Evolutionary conservation across 1,140 invertebrate genomes (phyloP), one percentile per base, ranked within the genome.

Genomic region (Teleopsis dalmanni): DNA sequence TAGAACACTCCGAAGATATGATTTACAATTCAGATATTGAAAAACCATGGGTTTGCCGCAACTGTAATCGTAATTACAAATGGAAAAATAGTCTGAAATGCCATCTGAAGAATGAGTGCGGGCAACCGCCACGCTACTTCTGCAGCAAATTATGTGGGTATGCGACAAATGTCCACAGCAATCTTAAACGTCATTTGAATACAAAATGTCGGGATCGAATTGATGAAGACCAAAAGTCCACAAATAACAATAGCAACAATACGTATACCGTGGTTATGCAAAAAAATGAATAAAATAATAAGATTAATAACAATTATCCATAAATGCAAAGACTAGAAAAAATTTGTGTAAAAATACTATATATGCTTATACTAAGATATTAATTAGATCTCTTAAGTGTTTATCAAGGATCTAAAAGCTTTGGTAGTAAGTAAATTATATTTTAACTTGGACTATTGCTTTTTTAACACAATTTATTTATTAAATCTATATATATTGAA

Each of bases 101-200:
- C 57, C 73, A 75, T 54, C 57, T 70, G 52, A 72, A 72, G 52
- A 72, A 72, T 50, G 73, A 75, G 48, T 75, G 73, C 44, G 69
- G 68, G 0, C 54, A 74, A 56, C 67, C 62, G 41, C 71, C 72
- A 3, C 70, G 66, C 18, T 74, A 72, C 33, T 70, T 68, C 38
- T 74, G 72, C 52, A 65, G 59, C 51, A 69, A 70, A 50, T 60
- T 69, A 47, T 78, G 76, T 55, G 62, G 71, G 27, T 77, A 76
- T 60, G 73, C 68, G 53, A 74, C 78, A 13, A 73, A 76, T 56
- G 77, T 79, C 50, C 76, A 76, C 36, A 75, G 74, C 46, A 76
- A 77, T 56, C 42, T 76, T 42, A 78, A 78, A 60, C 66, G 73
- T 29, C 76, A 78, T 49, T 56, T 76, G 46, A 71, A 69, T 33